phyloP scores from a whole-genome alignment of 2,888 invertebrate genomes.

The Lepidochrysops patricia region DNA sequence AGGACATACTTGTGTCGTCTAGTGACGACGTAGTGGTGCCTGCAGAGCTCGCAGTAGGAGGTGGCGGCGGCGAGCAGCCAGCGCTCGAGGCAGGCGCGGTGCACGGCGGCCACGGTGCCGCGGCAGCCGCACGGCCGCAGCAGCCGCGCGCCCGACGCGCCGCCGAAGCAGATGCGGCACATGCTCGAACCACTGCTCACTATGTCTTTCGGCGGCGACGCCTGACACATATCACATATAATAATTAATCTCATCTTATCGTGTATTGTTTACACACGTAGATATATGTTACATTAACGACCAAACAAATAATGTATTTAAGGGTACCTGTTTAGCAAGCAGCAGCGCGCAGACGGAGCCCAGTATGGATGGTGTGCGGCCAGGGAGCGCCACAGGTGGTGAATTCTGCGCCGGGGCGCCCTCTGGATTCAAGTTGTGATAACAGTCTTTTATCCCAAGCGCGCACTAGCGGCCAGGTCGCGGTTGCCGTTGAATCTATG shows the following conservation, averaged over 20 bases:
- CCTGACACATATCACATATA: constrained; percentile 28
- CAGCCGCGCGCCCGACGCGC: constrained; percentile 60
- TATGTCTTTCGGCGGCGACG: constrained; percentile 41
- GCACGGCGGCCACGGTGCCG: constrained; percentile 65
- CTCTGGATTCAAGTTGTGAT: too few relatives aligned
- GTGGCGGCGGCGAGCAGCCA: constrained; percentile 67
- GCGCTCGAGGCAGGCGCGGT: constrained; percentile 64
- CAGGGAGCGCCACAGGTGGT: constrained; percentile 45
- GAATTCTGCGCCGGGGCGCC: constrained; percentile 28
- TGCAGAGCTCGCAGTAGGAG: constrained; percentile 65
- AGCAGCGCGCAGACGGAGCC: constrained; percentile 62
- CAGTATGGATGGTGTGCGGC: constrained; percentile 53
- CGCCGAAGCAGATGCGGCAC: constrained; percentile 69
- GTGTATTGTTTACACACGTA: too few relatives aligned
- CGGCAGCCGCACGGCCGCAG: constrained; percentile 65
- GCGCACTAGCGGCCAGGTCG: too few relatives aligned
- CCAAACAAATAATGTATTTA: too few relatives aligned
- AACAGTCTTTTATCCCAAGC: too few relatives aligned
- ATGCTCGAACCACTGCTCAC: constrained; percentile 53
- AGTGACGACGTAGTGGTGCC: constrained; percentile 62
- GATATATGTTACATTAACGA: too few relatives aligned
- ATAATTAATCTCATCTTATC: too few relatives aligned
- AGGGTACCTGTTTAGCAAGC: constrained; percentile 57
- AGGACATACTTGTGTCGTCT: constrained; percentile 49
- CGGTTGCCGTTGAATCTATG: too few relatives aligned